Evolutionary conservation across 2,797 vertebrate genomes (phyloP).

Genomic region (Phylloscopus collybita): DNA sequence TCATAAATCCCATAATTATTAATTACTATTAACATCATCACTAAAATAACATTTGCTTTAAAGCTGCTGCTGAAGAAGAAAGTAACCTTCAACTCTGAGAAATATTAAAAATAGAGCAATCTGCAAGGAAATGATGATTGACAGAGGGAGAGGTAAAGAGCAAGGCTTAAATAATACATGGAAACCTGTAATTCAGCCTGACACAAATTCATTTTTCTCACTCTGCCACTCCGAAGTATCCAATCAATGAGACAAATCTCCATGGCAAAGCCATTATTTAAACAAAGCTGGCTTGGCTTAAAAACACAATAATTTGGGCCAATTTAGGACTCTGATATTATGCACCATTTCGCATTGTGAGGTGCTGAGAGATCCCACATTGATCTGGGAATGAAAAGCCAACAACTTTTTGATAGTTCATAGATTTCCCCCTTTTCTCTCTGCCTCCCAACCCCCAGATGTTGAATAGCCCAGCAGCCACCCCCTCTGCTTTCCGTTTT

Average conservation of each 20-base stretch:
- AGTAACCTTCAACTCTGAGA: slow-evolving; percentile 18
- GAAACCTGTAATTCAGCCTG: slow-evolving; percentile 64
- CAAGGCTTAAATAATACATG: slow-evolving; percentile 67
- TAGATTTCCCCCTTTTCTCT: slow-evolving; percentile 34
- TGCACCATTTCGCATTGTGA: slow-evolving; percentile 53
- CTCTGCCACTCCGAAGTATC: slow-evolving; percentile 46
- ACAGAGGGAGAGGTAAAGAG: slow-evolving; percentile 67
- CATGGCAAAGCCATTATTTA: slow-evolving; percentile 51
- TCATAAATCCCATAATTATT: slow-evolving; percentile 52
- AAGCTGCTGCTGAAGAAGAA: slow-evolving; percentile 26
- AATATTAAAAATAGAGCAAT: slow-evolving; percentile 32
- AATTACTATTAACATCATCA: slow-evolving; percentile 25
- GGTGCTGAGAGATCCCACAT: slow-evolving; percentile 41
- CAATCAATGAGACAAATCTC: slow-evolving; percentile 59
- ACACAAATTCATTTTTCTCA: slow-evolving; percentile 61
- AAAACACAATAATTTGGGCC: slow-evolving; percentile 62
- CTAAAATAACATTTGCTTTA: slow-evolving; percentile 44
- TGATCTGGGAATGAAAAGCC: slow-evolving; percentile 58
- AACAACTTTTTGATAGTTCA: slow-evolving; percentile 19
- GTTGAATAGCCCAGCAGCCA: not conserved
- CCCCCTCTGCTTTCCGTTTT: not conserved
- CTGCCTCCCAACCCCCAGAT: not conserved
- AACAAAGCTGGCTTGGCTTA: slow-evolving; percentile 49
- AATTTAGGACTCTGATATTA: slow-evolving; percentile 57
- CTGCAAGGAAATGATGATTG: slow-evolving; percentile 39